Base-by-base conservation (phyloP, 2,113 vertebrate species). In the Dolichotis patagonum region DNA sequence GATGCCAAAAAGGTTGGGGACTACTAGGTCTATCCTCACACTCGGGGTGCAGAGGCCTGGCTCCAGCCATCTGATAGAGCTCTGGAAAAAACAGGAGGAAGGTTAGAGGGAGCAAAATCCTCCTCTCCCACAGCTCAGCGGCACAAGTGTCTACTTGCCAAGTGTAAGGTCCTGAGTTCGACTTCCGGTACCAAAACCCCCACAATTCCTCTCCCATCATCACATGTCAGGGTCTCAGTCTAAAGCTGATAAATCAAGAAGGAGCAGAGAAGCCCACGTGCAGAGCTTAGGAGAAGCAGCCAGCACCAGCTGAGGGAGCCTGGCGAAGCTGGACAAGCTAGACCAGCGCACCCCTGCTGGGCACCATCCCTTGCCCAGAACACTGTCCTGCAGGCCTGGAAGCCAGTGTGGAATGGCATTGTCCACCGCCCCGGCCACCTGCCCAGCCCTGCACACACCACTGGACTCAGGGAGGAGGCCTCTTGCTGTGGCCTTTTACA, bases 211-310 rank as follows among this genome's bases (percentile, higher is more conserved):
- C 54, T 0, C 0, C 60, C 1, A 0, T 1, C 0, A 32, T 1
- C 8, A 52, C 71, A 32, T 5, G 38, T 35, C 32, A 0, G 63
- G 43, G 14, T 30, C 81, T 58, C 1, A 0, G 4, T 73, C 88
- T 5, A 8, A 35, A 54, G 7, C 0, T 4, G 12, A 17, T 2
- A 0, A 1, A 0, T 19, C 14, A 3, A 38, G 43, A 56, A 85
- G 41, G 5, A 6, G 24, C 46, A 0, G 0, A 0, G 8, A 2
- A 30, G 82, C 20, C 0, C 35, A 0, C 1, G 6, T 20, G 12
- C 8, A 22, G 30, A 28, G 5, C 0, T 7, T 67, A 30, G 63
- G 35, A 49, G 43, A 26, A 20, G 62, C 26, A 49, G 0, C 2
- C 56, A 19, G 46, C 32, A 26, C 28, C 28, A 4, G 46, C 65